Evolutionary conservation across 2,113 vertebrate genomes (phyloP), one percentile per base, ranked within the genome.

Genomic region (Corythaeola cristata): DNA sequence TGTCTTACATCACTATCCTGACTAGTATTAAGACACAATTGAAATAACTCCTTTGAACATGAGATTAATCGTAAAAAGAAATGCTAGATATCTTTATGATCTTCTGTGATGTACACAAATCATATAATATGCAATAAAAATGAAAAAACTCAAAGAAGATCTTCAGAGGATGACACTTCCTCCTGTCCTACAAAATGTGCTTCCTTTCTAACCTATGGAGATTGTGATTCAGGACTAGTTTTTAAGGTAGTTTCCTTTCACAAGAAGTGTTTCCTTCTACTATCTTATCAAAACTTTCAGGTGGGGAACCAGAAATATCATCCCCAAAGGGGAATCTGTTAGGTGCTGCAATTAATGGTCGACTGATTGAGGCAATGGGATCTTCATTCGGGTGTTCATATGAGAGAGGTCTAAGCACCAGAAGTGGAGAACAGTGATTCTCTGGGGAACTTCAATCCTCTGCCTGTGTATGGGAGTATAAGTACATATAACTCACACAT

Each of bases 11-110:
- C 39, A 24, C 11, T 62, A 19, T 69, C 63, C 24, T 80, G 39
- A 58, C 49, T 53, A 18, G 41, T 49, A 84, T 71, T 80, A 75
- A 77, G 44, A 59, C 35, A 58, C 12, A 81, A 58, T 9, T 80
- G 59, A 83, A 95, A 77, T 33, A 80, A 66, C 7, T 66, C 13
- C 24, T 90, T 76, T 71, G 80, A 96, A 73, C 27, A 53, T 15
- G 50, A 89, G 21, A 69, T 32, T 0, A 0, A 52, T 15, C 2
- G 4, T 58, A 77, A 80, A 78, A 88, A 90, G 35, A 55, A 84
- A 88, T 39, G 8, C 45, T 71, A 18, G 41, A 18, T 75, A 45
- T 49, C 23, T 64, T 79, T 62, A 41, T 35, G 10, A 16, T 81
- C 14, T 81, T 23, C 15, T 66, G 63, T 62, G 59, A 50, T 50